These are phyloP conservation scores for Eufriesea mexicana DNA, from an alignment of 1,140 invertebrate species.

Conservation along the genomic window DNA sequence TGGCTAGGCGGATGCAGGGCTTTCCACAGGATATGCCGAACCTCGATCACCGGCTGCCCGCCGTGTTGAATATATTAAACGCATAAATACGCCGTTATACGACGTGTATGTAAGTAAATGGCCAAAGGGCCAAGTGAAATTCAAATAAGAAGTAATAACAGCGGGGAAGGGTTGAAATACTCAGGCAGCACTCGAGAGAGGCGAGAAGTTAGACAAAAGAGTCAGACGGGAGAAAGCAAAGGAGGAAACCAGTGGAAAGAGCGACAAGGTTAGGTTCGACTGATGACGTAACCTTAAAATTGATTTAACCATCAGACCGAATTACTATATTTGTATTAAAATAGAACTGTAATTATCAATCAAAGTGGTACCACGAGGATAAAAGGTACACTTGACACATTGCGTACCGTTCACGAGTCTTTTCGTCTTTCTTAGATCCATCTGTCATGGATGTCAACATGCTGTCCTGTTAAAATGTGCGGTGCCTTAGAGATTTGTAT, in stretches of 20 bases:
- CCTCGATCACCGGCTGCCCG: background rate
- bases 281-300: no score
- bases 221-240: background rate
- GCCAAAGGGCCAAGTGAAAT: background rate
- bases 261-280: background rate
- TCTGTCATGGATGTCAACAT: no score
- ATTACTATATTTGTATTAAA: no score
- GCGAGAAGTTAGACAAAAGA: conserved; percentile 25
- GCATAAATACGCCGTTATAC: conserved; percentile 5
- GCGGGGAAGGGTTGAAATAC: background rate
- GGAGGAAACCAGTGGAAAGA: conserved; percentile 13
- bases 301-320: no score
- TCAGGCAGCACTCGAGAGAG: background rate
- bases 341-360: no score
- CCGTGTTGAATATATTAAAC: conserved; percentile 14
- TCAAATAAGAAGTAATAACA: conserved; percentile 30
- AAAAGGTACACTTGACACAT: no score
- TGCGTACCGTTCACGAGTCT: no score
- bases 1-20: background rate
- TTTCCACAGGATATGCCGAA: no score
- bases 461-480: no score
- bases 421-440: no score
- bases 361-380: no score
- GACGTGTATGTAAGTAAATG: background rate
- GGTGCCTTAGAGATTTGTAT: no score